Evolutionary conservation across 2,113 vertebrate species (phyloP).

Genomic region (Clarias gariepinus): DNA sequence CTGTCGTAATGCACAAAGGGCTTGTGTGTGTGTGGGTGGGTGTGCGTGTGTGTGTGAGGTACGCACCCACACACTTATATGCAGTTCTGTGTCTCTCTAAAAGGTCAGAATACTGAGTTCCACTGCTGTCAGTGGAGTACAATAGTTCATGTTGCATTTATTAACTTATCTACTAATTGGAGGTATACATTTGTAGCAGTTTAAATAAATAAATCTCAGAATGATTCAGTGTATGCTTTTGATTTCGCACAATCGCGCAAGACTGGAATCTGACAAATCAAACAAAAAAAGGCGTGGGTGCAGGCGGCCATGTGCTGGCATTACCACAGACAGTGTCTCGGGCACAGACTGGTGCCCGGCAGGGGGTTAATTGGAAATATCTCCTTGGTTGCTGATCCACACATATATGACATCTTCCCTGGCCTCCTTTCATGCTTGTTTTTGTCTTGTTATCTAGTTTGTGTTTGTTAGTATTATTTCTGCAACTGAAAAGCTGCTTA

Average conservation of each 20-base stretch:
- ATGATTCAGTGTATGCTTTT: background rate
- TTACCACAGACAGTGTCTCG: background rate
- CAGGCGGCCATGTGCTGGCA: background rate
- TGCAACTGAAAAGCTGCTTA: background rate
- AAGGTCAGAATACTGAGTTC: background rate
- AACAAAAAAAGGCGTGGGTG: background rate
- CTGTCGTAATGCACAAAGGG: background rate
- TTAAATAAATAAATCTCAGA: background rate
- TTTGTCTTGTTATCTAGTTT: background rate
- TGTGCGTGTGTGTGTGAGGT: slow-evolving; percentile 15
- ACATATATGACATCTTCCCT: slow-evolving; percentile 3
- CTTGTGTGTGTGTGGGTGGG: slow-evolving; percentile 32
- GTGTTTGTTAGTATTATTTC: background rate
- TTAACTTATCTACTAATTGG: background rate
- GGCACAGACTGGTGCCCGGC: slow-evolving; percentile 40
- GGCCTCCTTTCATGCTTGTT: background rate
- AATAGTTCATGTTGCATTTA: background rate
- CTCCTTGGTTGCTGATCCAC: slow-evolving; percentile 26
- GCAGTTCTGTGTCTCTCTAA: slow-evolving; percentile 24
- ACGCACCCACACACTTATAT: background rate
- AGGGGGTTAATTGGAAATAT: slow-evolving; percentile 50
- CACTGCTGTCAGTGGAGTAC: background rate
- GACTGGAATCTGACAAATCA: background rate
- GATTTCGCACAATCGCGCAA: background rate
- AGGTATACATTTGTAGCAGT: background rate